Conservation (phyloP, 2,113 vertebrate species). For the Dinomys branickii region DNA sequence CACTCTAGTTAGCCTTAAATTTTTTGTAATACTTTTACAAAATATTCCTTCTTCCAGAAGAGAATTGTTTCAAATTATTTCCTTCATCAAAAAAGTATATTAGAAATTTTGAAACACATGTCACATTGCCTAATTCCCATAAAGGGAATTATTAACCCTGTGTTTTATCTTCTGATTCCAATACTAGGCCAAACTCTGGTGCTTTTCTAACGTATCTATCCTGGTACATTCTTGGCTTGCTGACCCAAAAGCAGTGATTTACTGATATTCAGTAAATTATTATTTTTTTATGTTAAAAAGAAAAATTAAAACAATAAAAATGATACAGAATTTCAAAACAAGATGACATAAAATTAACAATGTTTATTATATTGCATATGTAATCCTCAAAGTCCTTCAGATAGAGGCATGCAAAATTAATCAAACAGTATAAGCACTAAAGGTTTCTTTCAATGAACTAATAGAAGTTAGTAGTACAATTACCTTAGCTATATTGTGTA, state of each 20-base stretch:
- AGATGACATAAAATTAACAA: no score
- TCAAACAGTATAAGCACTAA: no score
- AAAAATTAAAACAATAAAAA: no score
- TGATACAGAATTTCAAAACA: no score
- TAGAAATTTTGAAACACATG: not conserved
- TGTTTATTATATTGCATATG: no score
- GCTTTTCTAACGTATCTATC: not conserved
- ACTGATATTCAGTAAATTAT: not conserved
- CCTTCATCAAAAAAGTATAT: not conserved
- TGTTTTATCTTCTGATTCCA: not conserved
- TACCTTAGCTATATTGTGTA: no score
- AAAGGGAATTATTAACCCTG: not conserved
- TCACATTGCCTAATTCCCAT: not conserved
- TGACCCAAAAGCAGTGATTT: not conserved
- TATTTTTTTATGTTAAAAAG: no score
- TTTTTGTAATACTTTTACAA: conserved; percentile 26
- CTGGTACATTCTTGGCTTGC: not conserved
- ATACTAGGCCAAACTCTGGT: not conserved
- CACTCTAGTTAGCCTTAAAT: not conserved
- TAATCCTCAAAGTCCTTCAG: no score
- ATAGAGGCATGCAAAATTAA: no score
- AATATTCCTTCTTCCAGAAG: not conserved
- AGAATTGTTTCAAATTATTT: not conserved
- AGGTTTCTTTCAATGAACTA: no score
- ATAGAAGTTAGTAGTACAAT: no score